These are phyloP conservation scores for Luscinia luscinia DNA, from an alignment of 2,797 vertebrate genomes.

Conservation along the genomic window DNA sequence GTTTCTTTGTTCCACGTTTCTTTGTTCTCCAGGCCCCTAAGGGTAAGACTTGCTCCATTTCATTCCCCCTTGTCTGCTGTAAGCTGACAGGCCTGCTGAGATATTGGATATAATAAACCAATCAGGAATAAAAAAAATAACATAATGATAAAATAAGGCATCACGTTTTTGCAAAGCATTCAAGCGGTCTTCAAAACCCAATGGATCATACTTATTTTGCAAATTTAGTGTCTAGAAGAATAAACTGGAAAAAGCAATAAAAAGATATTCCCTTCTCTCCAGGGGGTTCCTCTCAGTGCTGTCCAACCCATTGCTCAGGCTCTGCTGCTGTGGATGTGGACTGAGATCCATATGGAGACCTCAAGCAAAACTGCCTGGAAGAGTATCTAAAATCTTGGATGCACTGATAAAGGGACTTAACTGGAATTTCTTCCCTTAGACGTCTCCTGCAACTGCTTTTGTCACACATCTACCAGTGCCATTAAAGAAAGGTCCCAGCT, in stretches of 20 bases:
- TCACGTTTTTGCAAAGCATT: neutral
- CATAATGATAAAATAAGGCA: neutral
- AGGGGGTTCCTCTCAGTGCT: neutral
- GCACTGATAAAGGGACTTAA: neutral
- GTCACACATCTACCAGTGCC: neutral
- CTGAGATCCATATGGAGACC: neutral
- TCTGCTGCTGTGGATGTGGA: neutral
- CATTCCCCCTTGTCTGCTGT: neutral
- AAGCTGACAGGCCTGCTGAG: neutral
- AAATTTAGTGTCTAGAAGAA: neutral
- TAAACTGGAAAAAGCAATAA: neutral
- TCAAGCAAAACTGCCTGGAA: neutral
- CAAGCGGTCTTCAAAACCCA: neutral
- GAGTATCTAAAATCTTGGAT: neutral
- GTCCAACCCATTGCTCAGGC: neutral
- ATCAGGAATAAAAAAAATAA: neutral
- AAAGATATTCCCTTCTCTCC: rapidly evolving
- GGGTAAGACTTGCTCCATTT: neutral
- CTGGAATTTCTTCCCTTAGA: neutral
- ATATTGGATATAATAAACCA: neutral
- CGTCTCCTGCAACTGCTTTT: neutral
- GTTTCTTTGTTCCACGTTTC: neutral
- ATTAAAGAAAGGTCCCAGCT: neutral
- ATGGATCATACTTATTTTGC: rapidly evolving
- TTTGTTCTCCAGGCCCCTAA: neutral